phyloP scores from a whole-genome alignment of 2,888 invertebrate species.

The Diplolepis rosae region DNA sequence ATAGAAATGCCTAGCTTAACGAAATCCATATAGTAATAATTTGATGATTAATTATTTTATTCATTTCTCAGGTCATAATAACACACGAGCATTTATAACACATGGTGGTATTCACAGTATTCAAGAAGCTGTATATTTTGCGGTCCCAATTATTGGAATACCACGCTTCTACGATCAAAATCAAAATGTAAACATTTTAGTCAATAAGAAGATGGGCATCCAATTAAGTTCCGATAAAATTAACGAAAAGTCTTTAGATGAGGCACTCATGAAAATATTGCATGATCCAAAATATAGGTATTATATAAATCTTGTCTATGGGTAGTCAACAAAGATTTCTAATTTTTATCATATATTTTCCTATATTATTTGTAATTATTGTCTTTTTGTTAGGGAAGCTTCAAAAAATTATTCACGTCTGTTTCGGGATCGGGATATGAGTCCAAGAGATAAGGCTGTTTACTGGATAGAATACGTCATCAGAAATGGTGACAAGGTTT shows the following conservation, averaged over 20 bases:
- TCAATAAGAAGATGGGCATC: constrained; percentile 52
- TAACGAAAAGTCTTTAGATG: constrained; percentile 49
- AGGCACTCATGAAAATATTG: constrained; percentile 55
- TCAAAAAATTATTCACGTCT: constrained; percentile 35
- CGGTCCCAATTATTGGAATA: constrained; percentile 57
- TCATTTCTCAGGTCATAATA: constrained; percentile 35
- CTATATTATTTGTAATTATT: not conserved
- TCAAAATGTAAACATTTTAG: constrained; percentile 55
- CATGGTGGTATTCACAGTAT: constrained; percentile 60
- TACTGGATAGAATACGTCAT: constrained; percentile 65
- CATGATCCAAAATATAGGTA: constrained; percentile 55
- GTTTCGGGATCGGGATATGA: constrained; percentile 60
- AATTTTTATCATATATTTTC: not conserved
- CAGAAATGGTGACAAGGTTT: constrained; percentile 55
- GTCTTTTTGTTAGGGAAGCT: constrained; percentile 40
- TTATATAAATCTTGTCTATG: too few relatives aligned
- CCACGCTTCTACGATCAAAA: constrained; percentile 57
- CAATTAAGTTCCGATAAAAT: constrained; percentile 49
- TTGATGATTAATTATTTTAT: too few relatives aligned
- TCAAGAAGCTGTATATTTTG: constrained; percentile 54
- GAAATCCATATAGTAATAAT: too few relatives aligned
- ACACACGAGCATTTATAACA: constrained; percentile 65
- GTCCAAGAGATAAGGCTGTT: constrained; percentile 52
- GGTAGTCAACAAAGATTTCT: too few relatives aligned
- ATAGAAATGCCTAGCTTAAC: not conserved